Percentiles rank a stretch among this genome's conserved stretches.
Conservation (phyloP, 1,140 invertebrate species). For the Lepidurus couesii region DNA sequence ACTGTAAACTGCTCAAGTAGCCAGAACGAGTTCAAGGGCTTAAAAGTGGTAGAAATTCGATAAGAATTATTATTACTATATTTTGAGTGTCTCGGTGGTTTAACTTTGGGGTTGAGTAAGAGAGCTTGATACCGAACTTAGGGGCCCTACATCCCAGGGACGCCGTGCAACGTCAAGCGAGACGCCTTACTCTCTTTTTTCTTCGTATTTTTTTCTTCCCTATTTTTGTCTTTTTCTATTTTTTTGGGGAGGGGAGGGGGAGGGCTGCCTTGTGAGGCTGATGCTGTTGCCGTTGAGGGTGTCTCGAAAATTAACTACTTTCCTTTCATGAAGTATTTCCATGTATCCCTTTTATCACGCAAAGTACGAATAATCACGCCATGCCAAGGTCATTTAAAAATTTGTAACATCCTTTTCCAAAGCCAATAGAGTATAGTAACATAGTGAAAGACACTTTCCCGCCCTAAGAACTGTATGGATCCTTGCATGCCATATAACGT, state of each 20-base stretch:
- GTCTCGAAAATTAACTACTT: neutral
- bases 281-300: neutral
- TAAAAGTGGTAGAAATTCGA: no score
- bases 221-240: no score
- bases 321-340: neutral
- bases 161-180: neutral
- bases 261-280: neutral
- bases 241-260: no score
- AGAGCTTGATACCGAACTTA: no score
- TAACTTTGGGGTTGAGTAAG: no score
- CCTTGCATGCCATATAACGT: neutral
- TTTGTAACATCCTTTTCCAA: slow-evolving; percentile 6
- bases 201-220: neutral
- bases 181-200: neutral
- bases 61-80: no score
- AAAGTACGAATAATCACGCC: slow-evolving; percentile 10
- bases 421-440: neutral
- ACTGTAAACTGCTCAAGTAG: no score
- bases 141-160: neutral
- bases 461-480: neutral
- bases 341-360: neutral
- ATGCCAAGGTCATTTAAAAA: neutral
- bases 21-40: no score
- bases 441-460: neutral
- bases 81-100: no score